Evolutionary conservation across 2,888 invertebrate species (phyloP), one percentile per base, ranked within the genome.

Genomic region (Drosophila dives): DNA sequence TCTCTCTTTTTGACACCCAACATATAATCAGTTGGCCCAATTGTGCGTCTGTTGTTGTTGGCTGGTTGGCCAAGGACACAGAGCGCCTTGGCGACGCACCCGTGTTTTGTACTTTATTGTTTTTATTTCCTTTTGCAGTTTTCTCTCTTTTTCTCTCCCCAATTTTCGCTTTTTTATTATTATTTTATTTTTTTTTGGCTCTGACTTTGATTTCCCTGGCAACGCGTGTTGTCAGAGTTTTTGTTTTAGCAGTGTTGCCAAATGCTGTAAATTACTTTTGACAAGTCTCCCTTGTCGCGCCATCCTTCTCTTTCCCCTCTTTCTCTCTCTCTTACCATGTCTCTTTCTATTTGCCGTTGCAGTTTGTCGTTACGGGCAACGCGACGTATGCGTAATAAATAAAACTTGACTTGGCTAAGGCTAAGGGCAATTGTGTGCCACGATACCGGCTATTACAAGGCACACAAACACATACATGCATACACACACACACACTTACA

Each of bases 381-480:
- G 82, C 72, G 82, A 54, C 89, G 85, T 89, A 85, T 85, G 82
- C 82, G 85, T 86, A 89, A 89, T 84, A 86, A 89, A 84, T 77
- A 70, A 62, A 80, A 74, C 73, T 75, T 45, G 64, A 64, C 56
- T 40, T 26, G 26, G 56, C 80, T 72, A 66, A 68, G 64, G 83
- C 75, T 88, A 86, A 81, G 82, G 89, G 68, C 84, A 84, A 71
- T 75, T 60, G 77, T 67, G 64, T 42, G 72, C 61, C 66, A 72
- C 71, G 84, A 71, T 69, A 84, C 75, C 84, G 85, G 79, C 70
- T 59, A 33, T 51, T 50, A 56, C 50, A 51, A 54, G 34, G 6
- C 48, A 53, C 36, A 65, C n/a, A 50, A 26, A 61, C n/a, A 33
- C 29, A 40, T 34, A 23, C 15, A 23, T 7, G 36, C 49, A 51